Base-by-base conservation (phyloP, 2,797 vertebrate species). In the Muscicapa striata region DNA sequence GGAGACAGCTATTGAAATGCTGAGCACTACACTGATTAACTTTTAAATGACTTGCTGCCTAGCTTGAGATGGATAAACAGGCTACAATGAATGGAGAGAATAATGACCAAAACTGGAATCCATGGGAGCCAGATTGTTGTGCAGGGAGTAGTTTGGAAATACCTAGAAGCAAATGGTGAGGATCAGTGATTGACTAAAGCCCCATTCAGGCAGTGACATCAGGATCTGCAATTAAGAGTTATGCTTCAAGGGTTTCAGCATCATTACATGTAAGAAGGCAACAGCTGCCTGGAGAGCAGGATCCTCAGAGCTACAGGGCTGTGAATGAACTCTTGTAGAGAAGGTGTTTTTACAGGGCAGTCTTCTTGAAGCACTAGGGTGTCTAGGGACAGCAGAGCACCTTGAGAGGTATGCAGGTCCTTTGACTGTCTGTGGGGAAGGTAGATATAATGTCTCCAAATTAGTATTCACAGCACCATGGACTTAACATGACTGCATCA, bases 41-140 rank as follows among this genome's bases (percentile, higher is more conserved):
- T 96, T 96, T 96, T 95, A 96, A 96, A 96, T 96, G 16, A 93
- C 95, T 96, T 83, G 87, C 91, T 93, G 93, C 94, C 57, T 96
- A 93, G 81, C 57, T 93, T 95, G 81, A 74, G 76, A 87, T 87
- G 84, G 82, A 91, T 96, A 95, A 96, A 93, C 72, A 96, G 89
- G 22, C 75, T 92, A 19, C 89, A 85, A 36, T 95, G 95, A 94
- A 91, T 89, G 49, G 49, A 64, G 78, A 83, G 82, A 92, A 96
- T 87, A 96, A 94, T 91, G 78, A 70, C 57, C 58, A 89, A 92
- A 92, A 84, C 45, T 76, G 46, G 68, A 82, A 92, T 87, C 68
- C 94, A 94, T 93, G 95, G 90, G 94, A 96, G 84, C 27, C 75
- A 74, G 41, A 92, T n/a, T 92, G 61, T 80, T 87, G 72, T 67